Conservation (phyloP, 2,888 invertebrate genomes). For the Drosophila bunnanda region DNA sequence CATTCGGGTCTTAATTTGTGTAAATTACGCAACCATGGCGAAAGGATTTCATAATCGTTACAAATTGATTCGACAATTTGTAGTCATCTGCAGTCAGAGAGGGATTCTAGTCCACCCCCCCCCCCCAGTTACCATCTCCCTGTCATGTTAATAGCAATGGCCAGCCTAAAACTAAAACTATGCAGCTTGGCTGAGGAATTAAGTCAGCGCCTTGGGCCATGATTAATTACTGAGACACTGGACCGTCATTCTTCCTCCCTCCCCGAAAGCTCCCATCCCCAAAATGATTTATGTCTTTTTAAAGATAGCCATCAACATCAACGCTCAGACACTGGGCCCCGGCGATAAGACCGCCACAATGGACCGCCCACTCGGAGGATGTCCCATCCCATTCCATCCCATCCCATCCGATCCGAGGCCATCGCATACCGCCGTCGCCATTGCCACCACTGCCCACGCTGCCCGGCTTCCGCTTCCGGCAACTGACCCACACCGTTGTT, state of each 20-base stretch:
- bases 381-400: no score
- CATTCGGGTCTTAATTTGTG: conserved; percentile 25
- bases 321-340: conserved; percentile 66
- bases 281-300: conserved; percentile 74
- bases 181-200: conserved; percentile 62
- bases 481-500: conserved; percentile 29
- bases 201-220: conserved; percentile 74
- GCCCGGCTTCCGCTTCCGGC: conserved; percentile 33
- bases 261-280: conserved; percentile 31
- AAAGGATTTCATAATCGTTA: conserved; percentile 48
- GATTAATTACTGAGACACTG: conserved; percentile 70
- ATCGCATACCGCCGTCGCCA: not conserved
- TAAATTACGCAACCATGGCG: conserved; percentile 35
- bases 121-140: not conserved
- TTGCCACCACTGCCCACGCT: not conserved
- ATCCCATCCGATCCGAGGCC: conserved; percentile 2
- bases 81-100: not conserved
- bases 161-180: conserved; percentile 46
- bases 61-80: conserved; percentile 53
- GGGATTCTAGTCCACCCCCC: no score
- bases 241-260: not conserved
- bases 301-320: conserved; percentile 80
- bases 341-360: conserved; percentile 71
- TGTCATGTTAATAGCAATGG: conserved; percentile 26
- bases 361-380: conserved; percentile 20